Conservation (phyloP, 92 coral and sea anemone genomes). For the Virgularia gustaviana region DNA sequence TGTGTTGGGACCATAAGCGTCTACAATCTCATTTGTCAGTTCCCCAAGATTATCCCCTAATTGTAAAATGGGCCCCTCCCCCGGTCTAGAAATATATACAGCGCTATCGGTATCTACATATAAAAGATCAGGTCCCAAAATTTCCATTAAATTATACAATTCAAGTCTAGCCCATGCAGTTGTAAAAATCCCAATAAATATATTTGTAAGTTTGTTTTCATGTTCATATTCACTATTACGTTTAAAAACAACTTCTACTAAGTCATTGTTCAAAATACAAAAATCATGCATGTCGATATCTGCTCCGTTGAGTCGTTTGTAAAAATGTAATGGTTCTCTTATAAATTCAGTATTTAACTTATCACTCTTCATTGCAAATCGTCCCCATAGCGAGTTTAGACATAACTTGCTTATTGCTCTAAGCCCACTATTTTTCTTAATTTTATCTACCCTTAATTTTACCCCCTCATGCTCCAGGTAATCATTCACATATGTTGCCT, state of each 20-base stretch:
- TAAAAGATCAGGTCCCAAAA: too few relatives aligned
- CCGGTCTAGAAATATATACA: constrained; percentile 22
- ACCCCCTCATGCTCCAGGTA: constrained; percentile 12
- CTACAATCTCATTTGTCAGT: neutral
- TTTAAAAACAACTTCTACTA: constrained; percentile 45
- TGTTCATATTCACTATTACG: constrained; percentile 33
- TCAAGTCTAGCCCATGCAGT: too few relatives aligned
- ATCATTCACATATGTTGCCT: constrained; percentile 5
- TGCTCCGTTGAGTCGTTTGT: constrained; percentile 19
- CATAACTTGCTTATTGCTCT: constrained; percentile 2
- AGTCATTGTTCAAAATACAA: constrained; percentile 37
- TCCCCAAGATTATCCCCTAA: neutral
- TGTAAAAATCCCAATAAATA: constrained; percentile 45
- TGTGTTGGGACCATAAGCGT: neutral
- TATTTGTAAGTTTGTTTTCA: constrained; percentile 39
- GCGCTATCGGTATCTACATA: constrained; percentile 29
- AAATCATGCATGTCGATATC: constrained; percentile 41
- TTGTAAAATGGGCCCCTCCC: neutral
- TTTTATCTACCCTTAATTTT: neutral
- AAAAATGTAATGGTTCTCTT: constrained; percentile 18
- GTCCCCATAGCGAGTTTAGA: constrained; percentile 47
- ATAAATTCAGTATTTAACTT: constrained; percentile 37
- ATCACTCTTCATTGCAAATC: constrained; percentile 33
- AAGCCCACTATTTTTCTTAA: neutral
- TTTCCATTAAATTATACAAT: constrained; percentile 28